These are phyloP conservation scores for Caerostris extrusa DNA, from an alignment of 1,140 invertebrate genomes.

Conservation along the genomic window DNA sequence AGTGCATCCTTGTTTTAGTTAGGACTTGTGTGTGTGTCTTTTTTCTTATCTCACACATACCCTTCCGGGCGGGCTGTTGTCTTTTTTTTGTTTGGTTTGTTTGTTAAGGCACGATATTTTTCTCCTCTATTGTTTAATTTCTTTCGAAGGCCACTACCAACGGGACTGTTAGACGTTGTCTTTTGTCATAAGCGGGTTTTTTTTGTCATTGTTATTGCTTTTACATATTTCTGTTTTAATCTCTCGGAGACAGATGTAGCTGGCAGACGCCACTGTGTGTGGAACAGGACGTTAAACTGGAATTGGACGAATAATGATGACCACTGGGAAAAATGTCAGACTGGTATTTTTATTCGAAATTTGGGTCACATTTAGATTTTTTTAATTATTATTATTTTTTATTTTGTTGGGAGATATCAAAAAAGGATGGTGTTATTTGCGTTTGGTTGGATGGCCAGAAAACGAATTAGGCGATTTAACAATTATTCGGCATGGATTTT, in stretches of 20 bases:
- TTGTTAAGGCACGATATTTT: constrained; percentile 44
- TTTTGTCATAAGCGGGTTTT: not conserved
- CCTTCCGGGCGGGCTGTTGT: constrained; percentile 10
- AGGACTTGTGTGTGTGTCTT: not conserved
- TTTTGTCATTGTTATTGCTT: not conserved
- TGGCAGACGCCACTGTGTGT: not conserved
- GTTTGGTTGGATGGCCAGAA: too few relatives aligned
- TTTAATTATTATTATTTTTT: too few relatives aligned
- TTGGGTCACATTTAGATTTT: not conserved
- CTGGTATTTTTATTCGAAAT: constrained; percentile 10
- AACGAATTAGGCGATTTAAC: too few relatives aligned
- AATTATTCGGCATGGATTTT: too few relatives aligned
- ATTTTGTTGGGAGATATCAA: too few relatives aligned
- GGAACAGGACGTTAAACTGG: not conserved
- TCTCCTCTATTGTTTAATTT: constrained; percentile 51
- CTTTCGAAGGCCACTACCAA: not conserved
- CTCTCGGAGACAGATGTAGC: not conserved
- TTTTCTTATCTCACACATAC: constrained; percentile 20
- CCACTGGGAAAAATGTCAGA: not conserved
- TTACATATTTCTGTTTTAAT: constrained; percentile 37
- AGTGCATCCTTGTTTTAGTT: constrained; percentile 28
- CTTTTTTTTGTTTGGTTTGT: not conserved
- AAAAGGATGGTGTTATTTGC: too few relatives aligned
- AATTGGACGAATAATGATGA: not conserved
- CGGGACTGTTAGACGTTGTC: not conserved